Conservation (phyloP, 2,888 invertebrate species). For the Harpagoxenus sublaevis region DNA sequence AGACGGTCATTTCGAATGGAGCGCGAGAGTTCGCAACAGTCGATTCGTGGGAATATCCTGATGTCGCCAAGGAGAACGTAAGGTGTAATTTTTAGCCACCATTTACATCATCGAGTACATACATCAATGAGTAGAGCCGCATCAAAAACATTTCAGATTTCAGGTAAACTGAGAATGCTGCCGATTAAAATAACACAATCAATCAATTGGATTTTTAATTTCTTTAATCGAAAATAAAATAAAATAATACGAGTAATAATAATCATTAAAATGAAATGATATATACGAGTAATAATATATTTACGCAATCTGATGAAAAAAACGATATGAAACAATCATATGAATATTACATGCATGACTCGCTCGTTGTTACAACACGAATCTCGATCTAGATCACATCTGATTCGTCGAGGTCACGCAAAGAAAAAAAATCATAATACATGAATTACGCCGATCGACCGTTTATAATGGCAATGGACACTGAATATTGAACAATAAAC, state of each 20-base stretch:
- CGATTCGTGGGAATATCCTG: conserved; percentile 53
- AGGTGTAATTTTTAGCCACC: background rate
- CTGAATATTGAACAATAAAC: conserved; percentile 3
- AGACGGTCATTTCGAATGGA: conserved; percentile 59
- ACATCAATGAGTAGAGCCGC: background rate
- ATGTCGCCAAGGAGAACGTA: background rate
- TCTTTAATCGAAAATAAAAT: background rate
- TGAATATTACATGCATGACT: background rate
- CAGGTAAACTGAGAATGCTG: background rate
- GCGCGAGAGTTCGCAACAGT: conserved; percentile 57
- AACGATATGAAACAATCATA: background rate
- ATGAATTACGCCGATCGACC: background rate
- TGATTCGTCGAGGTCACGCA: background rate
- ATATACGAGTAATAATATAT: background rate
- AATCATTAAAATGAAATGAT: background rate
- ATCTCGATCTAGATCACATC: background rate
- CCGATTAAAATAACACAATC: background rate
- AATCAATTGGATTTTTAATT: background rate
- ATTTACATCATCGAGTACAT: background rate
- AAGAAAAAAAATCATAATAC: background rate
- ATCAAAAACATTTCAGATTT: background rate
- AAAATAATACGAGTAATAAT: background rate
- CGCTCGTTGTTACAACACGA: background rate
- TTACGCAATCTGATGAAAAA: background rate
- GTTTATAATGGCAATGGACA: background rate